These are phyloP conservation scores for Gallinago nigripennis DNA, from an alignment of 2,797 vertebrate species.

Conservation along the genomic window DNA sequence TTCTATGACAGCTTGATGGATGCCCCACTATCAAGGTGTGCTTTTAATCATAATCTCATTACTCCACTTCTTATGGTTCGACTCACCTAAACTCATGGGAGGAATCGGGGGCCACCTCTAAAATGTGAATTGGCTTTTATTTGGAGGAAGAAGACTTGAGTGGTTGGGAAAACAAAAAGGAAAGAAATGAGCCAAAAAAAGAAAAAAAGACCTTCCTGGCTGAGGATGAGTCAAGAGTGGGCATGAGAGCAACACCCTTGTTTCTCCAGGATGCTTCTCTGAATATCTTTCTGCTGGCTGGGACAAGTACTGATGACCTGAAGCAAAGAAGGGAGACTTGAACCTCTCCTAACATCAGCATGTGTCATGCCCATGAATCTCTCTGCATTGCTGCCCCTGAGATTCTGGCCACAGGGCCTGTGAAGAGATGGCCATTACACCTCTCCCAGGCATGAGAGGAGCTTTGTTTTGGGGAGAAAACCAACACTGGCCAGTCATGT, in stretches of 20 bases:
- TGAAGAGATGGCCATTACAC: background rate
- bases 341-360: background rate
- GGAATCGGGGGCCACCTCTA: constrained; percentile 64
- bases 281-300: background rate
- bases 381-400: background rate
- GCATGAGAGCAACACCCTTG: background rate
- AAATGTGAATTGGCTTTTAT: constrained; percentile 61
- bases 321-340: background rate
- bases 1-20: constrained; percentile 81
- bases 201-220: background rate
- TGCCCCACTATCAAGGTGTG: constrained; percentile 77
- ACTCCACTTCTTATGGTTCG: constrained; percentile 77
- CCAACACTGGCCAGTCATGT: fast-evolving
- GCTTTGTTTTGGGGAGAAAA: background rate
- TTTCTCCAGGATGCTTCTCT: background rate
- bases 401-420: background rate
- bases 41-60: constrained; percentile 83
- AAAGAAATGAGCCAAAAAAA: background rate
- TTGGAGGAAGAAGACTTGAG: constrained; percentile 46
- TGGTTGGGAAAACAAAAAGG: constrained; percentile 3
- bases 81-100: constrained; percentile 75
- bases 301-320: background rate
- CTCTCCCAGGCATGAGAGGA: background rate
- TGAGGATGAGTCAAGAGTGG: background rate
- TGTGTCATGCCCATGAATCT: fast-evolving